Percentiles rank a stretch among this genome's conserved stretches.
These are phyloP conservation scores for Rotaria socialis DNA, from an alignment of 2,888 invertebrate species.

Conservation along the genomic window DNA sequence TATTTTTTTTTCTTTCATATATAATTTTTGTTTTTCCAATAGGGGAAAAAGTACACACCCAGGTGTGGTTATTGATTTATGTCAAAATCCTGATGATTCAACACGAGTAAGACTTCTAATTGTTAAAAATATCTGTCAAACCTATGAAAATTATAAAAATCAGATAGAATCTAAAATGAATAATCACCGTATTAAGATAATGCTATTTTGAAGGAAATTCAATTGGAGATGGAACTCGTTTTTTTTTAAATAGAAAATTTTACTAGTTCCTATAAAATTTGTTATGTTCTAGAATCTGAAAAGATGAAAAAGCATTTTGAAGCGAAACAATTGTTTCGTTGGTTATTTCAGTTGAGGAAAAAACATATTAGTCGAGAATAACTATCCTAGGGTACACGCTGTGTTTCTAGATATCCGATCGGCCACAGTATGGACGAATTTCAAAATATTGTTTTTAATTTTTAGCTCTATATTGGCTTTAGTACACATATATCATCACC, in stretches of 20 bases:
- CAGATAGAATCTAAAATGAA: background rate
- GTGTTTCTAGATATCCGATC: background rate
- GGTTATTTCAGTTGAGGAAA: too few relatives aligned
- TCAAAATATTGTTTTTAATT: constrained; percentile 39
- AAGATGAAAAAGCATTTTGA: too few relatives aligned
- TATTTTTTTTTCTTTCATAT: background rate
- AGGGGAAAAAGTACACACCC: constrained; percentile 92
- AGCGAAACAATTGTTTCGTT: too few relatives aligned
- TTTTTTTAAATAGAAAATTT: too few relatives aligned
- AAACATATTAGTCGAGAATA: too few relatives aligned
- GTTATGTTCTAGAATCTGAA: too few relatives aligned
- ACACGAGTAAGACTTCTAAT: constrained; percentile 67
- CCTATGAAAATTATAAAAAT: too few relatives aligned
- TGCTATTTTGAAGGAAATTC: too few relatives aligned
- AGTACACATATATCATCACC: constrained; percentile 59
- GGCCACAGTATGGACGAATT: too few relatives aligned
- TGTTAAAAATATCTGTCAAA: background rate
- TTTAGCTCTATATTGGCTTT: constrained; percentile 66
- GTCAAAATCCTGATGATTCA: constrained; percentile 90
- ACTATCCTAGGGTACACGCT: background rate
- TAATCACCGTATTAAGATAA: background rate
- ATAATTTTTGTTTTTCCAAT: constrained; percentile 50
- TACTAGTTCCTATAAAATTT: too few relatives aligned
- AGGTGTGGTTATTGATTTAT: constrained; percentile 87
- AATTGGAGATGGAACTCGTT: too few relatives aligned